Evolutionary conservation across 2,113 vertebrate genomes (phyloP).

Genomic region (Epinephelus lanceolatus): DNA sequence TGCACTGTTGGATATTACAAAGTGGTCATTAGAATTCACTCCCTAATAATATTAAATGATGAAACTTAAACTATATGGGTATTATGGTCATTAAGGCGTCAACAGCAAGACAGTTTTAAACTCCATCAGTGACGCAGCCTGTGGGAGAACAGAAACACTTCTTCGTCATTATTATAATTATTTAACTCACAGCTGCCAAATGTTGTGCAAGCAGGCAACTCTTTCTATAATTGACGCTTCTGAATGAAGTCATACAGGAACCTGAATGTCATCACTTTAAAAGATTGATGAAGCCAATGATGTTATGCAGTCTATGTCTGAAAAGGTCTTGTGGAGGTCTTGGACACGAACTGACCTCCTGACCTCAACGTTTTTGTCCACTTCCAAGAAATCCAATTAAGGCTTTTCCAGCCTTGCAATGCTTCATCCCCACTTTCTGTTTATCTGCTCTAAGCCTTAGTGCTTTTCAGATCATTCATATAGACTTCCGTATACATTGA

Average conservation of each 20-base stretch:
- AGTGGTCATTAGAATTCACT: background rate
- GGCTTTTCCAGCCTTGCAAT: background rate
- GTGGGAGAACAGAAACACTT: background rate
- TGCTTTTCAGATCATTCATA: background rate
- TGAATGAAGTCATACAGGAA: background rate
- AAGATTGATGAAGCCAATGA: background rate
- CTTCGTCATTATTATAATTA: background rate
- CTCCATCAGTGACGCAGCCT: background rate
- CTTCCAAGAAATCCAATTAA: slow-evolving; percentile 46
- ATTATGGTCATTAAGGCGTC: background rate
- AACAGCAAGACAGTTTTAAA: background rate
- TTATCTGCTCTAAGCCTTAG: background rate
- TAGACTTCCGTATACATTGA: background rate
- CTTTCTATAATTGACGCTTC: background rate
- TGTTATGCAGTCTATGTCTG: background rate
- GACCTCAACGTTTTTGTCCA: slow-evolving; percentile 3
- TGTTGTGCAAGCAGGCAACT: background rate
- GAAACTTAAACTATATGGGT: background rate
- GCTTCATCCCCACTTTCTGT: slow-evolving; percentile 17
- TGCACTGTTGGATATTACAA: background rate
- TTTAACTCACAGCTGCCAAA: background rate
- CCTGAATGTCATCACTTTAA: background rate
- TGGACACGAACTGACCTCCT: slow-evolving; percentile 19
- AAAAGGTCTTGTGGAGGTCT: background rate
- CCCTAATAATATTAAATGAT: background rate